Percentiles rank a stretch among this genome's conserved stretches.
Conservation (phyloP, 2,113 vertebrate species). For the Anoura caudifer region DNA sequence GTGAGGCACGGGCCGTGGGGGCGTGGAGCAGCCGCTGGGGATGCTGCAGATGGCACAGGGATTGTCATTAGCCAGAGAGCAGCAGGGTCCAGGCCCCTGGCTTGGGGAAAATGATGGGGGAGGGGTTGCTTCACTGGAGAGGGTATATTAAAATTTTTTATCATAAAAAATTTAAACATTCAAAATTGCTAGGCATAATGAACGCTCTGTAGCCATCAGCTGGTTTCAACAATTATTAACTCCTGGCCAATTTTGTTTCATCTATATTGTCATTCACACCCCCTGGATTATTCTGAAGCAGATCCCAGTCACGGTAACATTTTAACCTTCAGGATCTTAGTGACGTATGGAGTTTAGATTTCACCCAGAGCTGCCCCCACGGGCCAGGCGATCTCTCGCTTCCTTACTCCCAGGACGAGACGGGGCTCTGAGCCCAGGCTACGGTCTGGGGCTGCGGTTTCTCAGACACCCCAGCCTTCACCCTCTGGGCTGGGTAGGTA, state of each 20-base stretch:
- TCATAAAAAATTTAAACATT: background rate
- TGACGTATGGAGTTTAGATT: background rate
- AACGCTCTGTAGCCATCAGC: background rate
- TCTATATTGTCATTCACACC: background rate
- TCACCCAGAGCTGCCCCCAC: background rate
- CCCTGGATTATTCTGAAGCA: background rate
- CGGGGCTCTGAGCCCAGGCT: background rate
- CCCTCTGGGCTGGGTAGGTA: background rate
- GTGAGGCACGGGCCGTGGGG: background rate
- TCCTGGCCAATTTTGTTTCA: background rate
- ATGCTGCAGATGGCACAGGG: conserved; percentile 22
- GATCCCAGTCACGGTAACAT: background rate
- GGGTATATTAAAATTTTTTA: background rate
- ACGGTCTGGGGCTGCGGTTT: background rate
- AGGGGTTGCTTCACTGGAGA: background rate
- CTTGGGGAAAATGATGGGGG: background rate
- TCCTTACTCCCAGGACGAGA: background rate
- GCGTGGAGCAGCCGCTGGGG: background rate
- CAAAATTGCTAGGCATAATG: background rate
- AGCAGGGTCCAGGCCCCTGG: background rate
- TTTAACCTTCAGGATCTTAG: background rate
- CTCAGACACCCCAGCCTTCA: background rate
- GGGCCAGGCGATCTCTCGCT: background rate
- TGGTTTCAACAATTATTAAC: background rate
- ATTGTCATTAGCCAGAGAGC: conserved; percentile 32